Conservation (phyloP, 2,888 invertebrate species). For the Smittia sp. region DNA sequence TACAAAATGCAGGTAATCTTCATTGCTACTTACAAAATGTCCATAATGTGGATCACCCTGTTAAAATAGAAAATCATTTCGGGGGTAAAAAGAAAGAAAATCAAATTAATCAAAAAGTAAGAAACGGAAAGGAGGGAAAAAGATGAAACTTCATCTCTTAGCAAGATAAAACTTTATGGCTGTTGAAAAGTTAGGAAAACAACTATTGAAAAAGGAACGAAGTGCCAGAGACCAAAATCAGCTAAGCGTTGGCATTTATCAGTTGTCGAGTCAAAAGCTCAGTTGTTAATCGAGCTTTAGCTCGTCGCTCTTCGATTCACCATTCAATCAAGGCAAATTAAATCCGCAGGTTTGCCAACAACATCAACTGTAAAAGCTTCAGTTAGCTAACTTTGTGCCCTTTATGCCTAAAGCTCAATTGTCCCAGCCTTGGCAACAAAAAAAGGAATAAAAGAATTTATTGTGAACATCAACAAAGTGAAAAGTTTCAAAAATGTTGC, state of each 20-base stretch:
- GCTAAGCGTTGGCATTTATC: neutral
- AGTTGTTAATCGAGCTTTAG: no score
- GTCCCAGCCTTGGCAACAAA: no score
- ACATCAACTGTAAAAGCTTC: no score
- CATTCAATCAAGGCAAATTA: no score
- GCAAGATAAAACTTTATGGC: neutral
- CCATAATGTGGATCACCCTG: slow-evolving; percentile 40
- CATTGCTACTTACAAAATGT: slow-evolving; percentile 37
- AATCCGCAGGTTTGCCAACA: no score
- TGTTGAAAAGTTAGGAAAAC: neutral
- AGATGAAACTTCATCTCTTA: neutral
- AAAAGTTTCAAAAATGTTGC: no score
- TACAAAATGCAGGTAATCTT: neutral
- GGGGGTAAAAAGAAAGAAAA: neutral
- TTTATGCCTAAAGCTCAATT: no score
- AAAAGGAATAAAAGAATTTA: no score
- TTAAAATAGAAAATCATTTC: slow-evolving; percentile 8
- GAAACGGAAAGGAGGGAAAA: neutral
- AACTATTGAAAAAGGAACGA: neutral
- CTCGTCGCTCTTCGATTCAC: no score
- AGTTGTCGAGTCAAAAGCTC: neutral
- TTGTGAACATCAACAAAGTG: no score
- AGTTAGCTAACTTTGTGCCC: no score
- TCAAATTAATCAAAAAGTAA: slow-evolving; percentile 26
- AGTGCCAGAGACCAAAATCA: neutral